Conservation (phyloP, 2,888 invertebrate genomes). For the Hirtodrosophila alboralis region DNA sequence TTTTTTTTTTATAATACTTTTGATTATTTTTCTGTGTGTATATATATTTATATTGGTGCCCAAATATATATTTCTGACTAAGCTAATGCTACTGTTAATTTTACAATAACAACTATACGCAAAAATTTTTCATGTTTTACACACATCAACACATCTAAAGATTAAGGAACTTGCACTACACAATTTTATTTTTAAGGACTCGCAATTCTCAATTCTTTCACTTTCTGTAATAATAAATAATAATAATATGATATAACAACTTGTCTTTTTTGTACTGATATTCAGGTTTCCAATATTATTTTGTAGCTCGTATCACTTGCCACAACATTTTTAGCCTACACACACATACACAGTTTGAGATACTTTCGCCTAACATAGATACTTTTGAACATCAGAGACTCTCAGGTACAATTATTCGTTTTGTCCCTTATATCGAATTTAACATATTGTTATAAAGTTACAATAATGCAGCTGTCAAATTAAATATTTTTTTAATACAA, state of each 20-base stretch:
- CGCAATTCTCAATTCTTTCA: neutral
- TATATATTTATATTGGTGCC: slow-evolving; percentile 73
- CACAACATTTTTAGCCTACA: slow-evolving; percentile 16
- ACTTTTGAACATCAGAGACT: slow-evolving; percentile 67
- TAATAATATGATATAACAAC: slow-evolving; percentile 43
- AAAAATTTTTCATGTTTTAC: slow-evolving; percentile 50
- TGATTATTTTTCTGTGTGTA: neutral
- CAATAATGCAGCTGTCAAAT: slow-evolving; percentile 22
- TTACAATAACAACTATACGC: slow-evolving; percentile 63
- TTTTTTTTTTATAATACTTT: slow-evolving; percentile 49
- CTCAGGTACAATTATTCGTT: slow-evolving; percentile 70
- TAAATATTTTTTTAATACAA: too few relatives aligned
- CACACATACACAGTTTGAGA: slow-evolving; percentile 20
- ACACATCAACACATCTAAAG: slow-evolving; percentile 38
- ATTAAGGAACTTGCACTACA: slow-evolving; percentile 70
- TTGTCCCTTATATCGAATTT: slow-evolving; percentile 14
- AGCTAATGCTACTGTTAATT: slow-evolving; percentile 60
- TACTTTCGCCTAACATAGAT: slow-evolving; percentile 32
- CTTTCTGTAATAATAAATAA: too few relatives aligned
- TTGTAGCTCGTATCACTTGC: slow-evolving; percentile 52
- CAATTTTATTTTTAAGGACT: slow-evolving; percentile 22
- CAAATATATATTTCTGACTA: slow-evolving; percentile 74
- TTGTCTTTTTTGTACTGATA: slow-evolving; percentile 70
- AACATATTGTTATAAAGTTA: slow-evolving; percentile 12
- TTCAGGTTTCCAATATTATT: slow-evolving; percentile 67